Conservation (phyloP, 1,140 invertebrate genomes). For the Cydia splendana region DNA sequence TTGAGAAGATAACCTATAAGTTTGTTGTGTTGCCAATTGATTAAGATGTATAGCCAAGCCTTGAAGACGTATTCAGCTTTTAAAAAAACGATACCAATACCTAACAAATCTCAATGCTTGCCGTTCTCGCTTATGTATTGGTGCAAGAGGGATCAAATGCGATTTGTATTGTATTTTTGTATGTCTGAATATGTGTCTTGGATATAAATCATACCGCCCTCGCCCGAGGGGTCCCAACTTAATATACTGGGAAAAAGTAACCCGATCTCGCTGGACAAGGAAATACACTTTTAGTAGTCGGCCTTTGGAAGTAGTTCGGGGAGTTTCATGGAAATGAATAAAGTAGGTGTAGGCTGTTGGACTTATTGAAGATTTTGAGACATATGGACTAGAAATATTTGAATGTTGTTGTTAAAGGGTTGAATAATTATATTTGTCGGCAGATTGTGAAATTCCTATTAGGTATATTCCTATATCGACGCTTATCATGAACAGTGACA, state of each 20-base stretch:
- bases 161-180: neutral
- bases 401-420: too few relatives aligned
- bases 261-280: slow-evolving; percentile 62
- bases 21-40: slow-evolving; percentile 35
- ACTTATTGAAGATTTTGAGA: neutral
- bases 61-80: neutral
- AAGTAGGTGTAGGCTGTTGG: slow-evolving; percentile 2
- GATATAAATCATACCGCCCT: slow-evolving; percentile 45
- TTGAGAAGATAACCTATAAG: slow-evolving; percentile 39
- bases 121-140: too few relatives aligned
- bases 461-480: too few relatives aligned
- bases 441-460: too few relatives aligned
- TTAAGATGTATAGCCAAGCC: slow-evolving; percentile 37
- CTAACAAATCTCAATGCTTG: too few relatives aligned
- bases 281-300: slow-evolving; percentile 57
- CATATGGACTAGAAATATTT: too few relatives aligned
- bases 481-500: too few relatives aligned
- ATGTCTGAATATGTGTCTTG: neutral
- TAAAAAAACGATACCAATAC: neutral
- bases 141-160: neutral
- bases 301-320: neutral
- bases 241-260: slow-evolving; percentile 72
- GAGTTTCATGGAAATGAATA: slow-evolving; percentile 7
- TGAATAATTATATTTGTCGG: too few relatives aligned
- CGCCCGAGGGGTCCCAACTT: slow-evolving; percentile 59